A percentile compares a stretch with the other conserved stretches of the same genome.
These are phyloP conservation scores for Coenobita brevimanus DNA, from an alignment of 1,140 invertebrate genomes.

Conservation along the genomic window DNA sequence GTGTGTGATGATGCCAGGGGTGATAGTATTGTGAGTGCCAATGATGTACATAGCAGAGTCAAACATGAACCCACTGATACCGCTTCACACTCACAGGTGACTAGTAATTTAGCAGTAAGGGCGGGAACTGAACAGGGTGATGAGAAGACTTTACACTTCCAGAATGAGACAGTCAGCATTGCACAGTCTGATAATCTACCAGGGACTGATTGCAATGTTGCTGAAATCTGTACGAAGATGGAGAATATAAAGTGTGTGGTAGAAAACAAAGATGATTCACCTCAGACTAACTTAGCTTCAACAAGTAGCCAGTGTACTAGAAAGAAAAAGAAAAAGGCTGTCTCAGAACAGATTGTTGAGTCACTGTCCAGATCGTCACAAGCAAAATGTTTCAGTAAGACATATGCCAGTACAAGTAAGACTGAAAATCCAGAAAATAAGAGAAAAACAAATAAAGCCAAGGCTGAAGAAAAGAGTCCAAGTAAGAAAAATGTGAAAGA, in stretches of 20 bases:
- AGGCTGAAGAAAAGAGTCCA: no score
- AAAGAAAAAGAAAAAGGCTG: background rate
- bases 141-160: background rate
- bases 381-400: no score
- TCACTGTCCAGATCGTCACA: no score
- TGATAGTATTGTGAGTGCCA: constrained; percentile 25
- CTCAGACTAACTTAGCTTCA: no score
- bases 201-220: background rate
- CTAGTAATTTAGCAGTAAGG: background rate
- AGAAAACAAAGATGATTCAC: no score
- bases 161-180: background rate
- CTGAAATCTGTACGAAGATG: background rate
- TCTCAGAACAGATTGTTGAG: no score
- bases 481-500: no score
- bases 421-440: no score
- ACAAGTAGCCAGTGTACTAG: background rate
- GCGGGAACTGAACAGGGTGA: constrained; percentile 32
- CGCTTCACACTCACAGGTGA: background rate
- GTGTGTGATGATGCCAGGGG: background rate
- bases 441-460: no score
- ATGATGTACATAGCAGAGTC: constrained; percentile 33
- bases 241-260: background rate
- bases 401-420: no score
- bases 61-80: background rate
- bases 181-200: background rate